Conservation (phyloP, 2,888 invertebrate species). For the Drosophila longiperda region DNA sequence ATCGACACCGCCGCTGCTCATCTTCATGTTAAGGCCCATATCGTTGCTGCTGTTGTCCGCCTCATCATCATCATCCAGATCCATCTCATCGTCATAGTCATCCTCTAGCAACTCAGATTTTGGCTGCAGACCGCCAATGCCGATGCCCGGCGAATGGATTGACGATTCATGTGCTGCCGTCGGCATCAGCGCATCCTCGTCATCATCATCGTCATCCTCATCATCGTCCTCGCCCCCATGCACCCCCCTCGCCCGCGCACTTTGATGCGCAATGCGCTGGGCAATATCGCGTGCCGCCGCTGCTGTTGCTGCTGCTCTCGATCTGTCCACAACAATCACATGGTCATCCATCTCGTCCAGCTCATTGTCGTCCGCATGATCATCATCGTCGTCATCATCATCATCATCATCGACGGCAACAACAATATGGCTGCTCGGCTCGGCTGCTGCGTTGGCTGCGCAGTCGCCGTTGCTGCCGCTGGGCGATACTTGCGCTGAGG, state of each 20-base stretch:
- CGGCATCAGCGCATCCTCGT: slow-evolving; percentile 45
- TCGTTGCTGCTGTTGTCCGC: slow-evolving; percentile 87
- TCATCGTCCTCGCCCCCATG: slow-evolving; percentile 49
- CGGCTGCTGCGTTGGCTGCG: slow-evolving; percentile 26
- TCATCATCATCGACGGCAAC: slow-evolving; percentile 58
- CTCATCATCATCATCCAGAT: slow-evolving; percentile 86
- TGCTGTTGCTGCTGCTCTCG: slow-evolving; percentile 49
- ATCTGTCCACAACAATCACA: slow-evolving; percentile 55
- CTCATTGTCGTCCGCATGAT: slow-evolving; percentile 45
- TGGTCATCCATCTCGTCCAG: slow-evolving; percentile 47
- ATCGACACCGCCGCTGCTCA: slow-evolving; percentile 82
- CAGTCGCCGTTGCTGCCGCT: slow-evolving; percentile 66
- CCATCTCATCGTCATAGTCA: slow-evolving; percentile 82
- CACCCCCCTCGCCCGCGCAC: slow-evolving; percentile 45
- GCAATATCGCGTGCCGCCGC: slow-evolving; percentile 68
- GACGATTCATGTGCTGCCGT: slow-evolving; percentile 51
- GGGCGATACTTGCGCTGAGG: slow-evolving; percentile 41
- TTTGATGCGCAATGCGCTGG: slow-evolving; percentile 64
- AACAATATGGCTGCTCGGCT: slow-evolving; percentile 45
- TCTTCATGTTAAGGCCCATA: slow-evolving; percentile 88
- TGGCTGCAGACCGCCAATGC: slow-evolving; percentile 51
- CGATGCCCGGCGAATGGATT: slow-evolving; percentile 41
- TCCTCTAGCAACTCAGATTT: slow-evolving; percentile 78
- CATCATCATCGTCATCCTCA: slow-evolving; percentile 60
- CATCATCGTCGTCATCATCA: slow-evolving; percentile 50